Evolutionary conservation across 2,888 invertebrate genomes (phyloP).

Genomic region (Yponomeuta plumbellus): DNA sequence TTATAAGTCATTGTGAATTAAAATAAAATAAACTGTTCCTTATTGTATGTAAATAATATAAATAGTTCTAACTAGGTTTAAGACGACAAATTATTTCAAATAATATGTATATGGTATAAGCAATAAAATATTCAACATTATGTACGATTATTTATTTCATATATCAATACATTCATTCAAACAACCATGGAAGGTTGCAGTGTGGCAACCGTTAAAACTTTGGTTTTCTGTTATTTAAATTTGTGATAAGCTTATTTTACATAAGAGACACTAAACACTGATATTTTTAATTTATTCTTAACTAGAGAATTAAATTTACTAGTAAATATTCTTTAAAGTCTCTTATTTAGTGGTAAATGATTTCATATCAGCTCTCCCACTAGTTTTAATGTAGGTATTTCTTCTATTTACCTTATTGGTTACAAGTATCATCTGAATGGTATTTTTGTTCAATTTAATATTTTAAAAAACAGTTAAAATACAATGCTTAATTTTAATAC

Average conservation of each 20-base stretch:
- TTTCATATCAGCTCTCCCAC: background rate
- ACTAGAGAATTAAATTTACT: constrained; percentile 25
- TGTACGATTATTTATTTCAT: constrained; percentile 63
- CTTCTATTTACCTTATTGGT: background rate
- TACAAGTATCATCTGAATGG: background rate
- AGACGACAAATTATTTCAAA: background rate
- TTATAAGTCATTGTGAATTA: too few relatives aligned
- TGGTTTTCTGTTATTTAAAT: constrained; percentile 29
- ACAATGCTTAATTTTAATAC: constrained; percentile 37
- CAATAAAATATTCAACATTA: constrained; percentile 21
- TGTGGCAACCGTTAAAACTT: constrained; percentile 26
- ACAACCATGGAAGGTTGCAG: constrained; percentile 40
- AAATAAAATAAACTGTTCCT: too few relatives aligned
- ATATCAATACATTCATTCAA: constrained; percentile 49
- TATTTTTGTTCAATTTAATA: constrained; percentile 24
- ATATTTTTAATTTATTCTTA: constrained; percentile 43
- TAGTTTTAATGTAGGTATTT: background rate
- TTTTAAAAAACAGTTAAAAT: constrained; percentile 53
- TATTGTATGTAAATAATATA: too few relatives aligned
- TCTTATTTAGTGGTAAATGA: background rate
- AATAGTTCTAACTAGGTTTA: background rate
- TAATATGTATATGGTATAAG: background rate
- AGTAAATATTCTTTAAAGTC: background rate
- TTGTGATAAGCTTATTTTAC: constrained; percentile 24
- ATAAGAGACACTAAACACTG: constrained; percentile 43